phyloP scores from a whole-genome alignment of 2,797 vertebrate species.

The Sarcoramphus papa region DNA sequence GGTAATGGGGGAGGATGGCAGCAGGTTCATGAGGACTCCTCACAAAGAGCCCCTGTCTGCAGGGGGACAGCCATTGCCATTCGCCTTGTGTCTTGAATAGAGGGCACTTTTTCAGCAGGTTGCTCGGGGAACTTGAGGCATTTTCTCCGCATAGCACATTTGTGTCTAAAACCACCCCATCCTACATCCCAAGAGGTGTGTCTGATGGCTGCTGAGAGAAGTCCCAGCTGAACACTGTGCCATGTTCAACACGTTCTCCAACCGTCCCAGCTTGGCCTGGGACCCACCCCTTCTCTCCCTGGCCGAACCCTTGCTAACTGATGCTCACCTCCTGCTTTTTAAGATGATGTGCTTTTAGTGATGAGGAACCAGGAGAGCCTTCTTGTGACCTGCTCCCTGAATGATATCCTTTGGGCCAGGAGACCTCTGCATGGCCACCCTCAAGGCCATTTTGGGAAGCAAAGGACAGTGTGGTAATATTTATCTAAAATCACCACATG shows the following conservation, averaged over 20 bases:
- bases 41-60: slow-evolving; percentile 49
- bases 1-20: background rate
- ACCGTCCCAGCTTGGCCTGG: background rate
- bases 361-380: background rate
- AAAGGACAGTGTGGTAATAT: background rate
- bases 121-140: background rate
- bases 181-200: background rate
- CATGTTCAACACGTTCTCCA: background rate
- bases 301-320: background rate
- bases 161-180: background rate
- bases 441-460: background rate
- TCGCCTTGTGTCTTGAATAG: background rate
- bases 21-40: background rate
- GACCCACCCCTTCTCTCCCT: background rate
- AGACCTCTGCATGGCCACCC: background rate
- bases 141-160: background rate
- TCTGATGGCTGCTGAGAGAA: background rate
- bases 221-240: background rate
- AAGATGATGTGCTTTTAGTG: background rate
- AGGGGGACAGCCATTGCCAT: background rate
- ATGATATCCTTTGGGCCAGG: background rate
- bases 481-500: background rate
- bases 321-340: background rate
- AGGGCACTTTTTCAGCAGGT: slow-evolving; percentile 7
- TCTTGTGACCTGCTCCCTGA: background rate